Base-by-base conservation (phyloP, 2,888 invertebrate species). In the Heterodera filipjevi region DNA sequence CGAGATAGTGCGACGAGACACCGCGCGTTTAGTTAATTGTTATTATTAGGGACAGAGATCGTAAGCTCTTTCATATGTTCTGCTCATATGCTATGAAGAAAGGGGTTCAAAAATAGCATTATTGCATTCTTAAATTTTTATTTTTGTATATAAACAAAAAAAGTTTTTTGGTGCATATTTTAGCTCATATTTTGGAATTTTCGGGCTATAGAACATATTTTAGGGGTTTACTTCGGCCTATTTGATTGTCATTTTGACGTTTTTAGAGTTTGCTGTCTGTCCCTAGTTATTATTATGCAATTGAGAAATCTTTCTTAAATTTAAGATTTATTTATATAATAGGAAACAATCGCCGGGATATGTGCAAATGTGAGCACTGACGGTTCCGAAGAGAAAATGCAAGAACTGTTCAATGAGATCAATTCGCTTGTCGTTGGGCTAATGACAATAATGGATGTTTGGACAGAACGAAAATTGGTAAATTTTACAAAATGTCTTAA, bases 1-100 rank as follows among this genome's bases (percentile, higher is more conserved):
- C 14, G 66, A 66, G 19, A 66, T 66, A 30, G 66, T 66, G 66
- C 66, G 66, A 3, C 30, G 66, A 27, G 66, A 66, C 66, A 66
- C 32, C 33, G 33, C 66, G 6, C 66, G 66, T 32, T 27, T 66
- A 33, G 66, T 66, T 19, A 33, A 32, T 66, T 53, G 14, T 22
- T 53, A 6, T 16, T 53, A 19, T 53, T 6, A 2, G 1, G 12
- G 3, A 66, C 12, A 3, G n/a, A n/a, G n/a, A n/a, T n/a, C n/a
- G n/a, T n/a, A n/a, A n/a, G n/a, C n/a, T n/a, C n/a, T n/a, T n/a
- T 16, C 8, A 1, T 66, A n/a, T 16, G 8, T 66, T 66, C 33
- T 10, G 30, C 14, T 44, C 44, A 44, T 44, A 44, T n/a, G n/a
- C n/a, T n/a, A n/a, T n/a, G n/a, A n/a, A n/a, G n/a, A n/a, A n/a